Conservation (phyloP, 2,113 vertebrate species). For the Rafetus swinhoei region DNA sequence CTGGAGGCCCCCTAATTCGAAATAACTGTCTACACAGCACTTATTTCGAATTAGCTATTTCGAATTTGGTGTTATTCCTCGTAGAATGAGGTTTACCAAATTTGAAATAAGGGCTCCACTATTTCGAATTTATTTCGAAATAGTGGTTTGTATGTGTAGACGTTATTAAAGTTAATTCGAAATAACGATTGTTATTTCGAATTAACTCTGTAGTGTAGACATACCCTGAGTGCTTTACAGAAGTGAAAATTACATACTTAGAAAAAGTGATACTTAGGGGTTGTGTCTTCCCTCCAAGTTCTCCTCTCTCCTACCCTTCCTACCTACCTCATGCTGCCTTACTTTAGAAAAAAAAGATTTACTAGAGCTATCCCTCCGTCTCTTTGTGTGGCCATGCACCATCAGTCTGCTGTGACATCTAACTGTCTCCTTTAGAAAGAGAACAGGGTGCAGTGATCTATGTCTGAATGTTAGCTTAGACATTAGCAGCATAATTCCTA, state of each 20-base stretch:
- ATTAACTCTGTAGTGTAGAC: too few species aligned
- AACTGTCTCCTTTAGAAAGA: not conserved
- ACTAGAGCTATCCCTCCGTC: not conserved
- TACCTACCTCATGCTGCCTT: not conserved
- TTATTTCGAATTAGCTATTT: too few species aligned
- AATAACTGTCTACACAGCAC: too few species aligned
- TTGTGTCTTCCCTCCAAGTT: not conserved
- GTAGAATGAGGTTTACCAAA: too few species aligned
- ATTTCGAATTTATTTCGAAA: too few species aligned
- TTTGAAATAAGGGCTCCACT: too few species aligned
- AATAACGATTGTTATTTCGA: too few species aligned
- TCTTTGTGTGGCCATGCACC: not conserved
- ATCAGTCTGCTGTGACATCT: not conserved
- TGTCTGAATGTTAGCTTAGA: not conserved
- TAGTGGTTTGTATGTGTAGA: too few species aligned
- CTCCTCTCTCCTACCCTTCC: not conserved
- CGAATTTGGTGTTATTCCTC: too few species aligned
- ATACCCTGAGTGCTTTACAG: not conserved
- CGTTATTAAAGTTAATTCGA: too few species aligned
- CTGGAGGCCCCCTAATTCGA: too few species aligned
- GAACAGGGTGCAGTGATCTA: slow-evolving; percentile 23
- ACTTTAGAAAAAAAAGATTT: not conserved
- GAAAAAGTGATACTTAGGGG: not conserved
- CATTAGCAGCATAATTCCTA: not conserved
- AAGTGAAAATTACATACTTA: not conserved